A percentile compares a stretch with the other conserved stretches of the same genome.
These are phyloP conservation scores for Otolemur crassicaudatus DNA, from an alignment of 2,797 vertebrate genomes.

Conservation along the genomic window DNA sequence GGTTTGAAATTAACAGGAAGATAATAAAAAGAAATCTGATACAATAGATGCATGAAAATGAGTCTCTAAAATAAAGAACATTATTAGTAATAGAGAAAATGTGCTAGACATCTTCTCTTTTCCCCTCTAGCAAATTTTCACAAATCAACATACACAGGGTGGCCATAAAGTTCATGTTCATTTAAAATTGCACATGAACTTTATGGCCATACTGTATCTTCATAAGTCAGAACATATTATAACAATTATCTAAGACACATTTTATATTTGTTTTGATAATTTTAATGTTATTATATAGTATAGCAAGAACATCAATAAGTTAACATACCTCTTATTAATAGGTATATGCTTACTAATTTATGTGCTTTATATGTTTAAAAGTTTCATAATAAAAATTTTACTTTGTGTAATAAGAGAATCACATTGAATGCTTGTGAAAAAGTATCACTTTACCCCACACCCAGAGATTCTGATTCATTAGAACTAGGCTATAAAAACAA, in stretches of 20 bases:
- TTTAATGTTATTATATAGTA: neutral
- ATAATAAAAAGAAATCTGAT: slow-evolving; percentile 25
- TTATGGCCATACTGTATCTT: neutral
- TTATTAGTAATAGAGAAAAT: neutral
- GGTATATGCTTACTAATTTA: slow-evolving; percentile 28
- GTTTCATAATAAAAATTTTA: slow-evolving; percentile 56
- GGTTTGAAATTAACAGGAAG: slow-evolving; percentile 15
- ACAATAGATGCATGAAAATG: slow-evolving; percentile 15
- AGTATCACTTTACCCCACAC: neutral
- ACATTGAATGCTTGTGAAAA: neutral
- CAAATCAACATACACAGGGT: neutral
- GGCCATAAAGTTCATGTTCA: too few species aligned
- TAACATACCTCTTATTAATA: neutral
- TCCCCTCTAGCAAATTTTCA: neutral
- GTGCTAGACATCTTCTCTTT: neutral
- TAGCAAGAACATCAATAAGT: neutral
- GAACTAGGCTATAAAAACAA: neutral
- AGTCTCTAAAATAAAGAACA: slow-evolving; percentile 19
- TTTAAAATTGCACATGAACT: too few species aligned
- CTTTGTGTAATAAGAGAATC: neutral
- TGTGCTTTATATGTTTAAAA: slow-evolving; percentile 7
- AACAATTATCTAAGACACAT: neutral
- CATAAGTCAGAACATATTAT: neutral
- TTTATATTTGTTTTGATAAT: neutral
- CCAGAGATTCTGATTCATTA: slow-evolving; percentile 29